Conservation (phyloP, 1,140 invertebrate genomes). For the Colletes gigas region DNA sequence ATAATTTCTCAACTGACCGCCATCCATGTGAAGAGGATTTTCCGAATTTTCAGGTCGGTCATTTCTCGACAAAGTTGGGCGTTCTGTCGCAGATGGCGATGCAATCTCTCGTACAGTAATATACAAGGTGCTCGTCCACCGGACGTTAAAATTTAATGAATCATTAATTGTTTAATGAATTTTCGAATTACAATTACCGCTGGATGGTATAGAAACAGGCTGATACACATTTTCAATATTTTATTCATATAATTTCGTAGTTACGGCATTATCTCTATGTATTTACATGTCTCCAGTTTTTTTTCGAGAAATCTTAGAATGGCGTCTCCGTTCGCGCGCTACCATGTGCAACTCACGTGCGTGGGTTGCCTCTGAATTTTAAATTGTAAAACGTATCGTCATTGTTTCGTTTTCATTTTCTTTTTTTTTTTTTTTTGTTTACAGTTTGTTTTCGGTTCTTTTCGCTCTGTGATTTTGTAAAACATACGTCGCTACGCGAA, state of each 20-base stretch:
- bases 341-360: conserved; percentile 30
- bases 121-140: too few species aligned
- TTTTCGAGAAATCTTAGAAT: conserved; percentile 57
- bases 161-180: background rate
- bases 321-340: conserved; percentile 62
- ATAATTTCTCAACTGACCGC: too few species aligned
- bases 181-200: too few species aligned
- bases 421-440: background rate
- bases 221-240: conserved; percentile 64
- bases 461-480: conserved; percentile 10
- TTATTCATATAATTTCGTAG: conserved; percentile 73
- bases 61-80: too few species aligned
- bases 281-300: conserved; percentile 66
- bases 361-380: background rate
- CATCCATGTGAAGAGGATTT: too few species aligned
- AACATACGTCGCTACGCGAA: conserved; percentile 35
- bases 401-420: conserved; percentile 4
- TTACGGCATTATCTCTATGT: conserved; percentile 69
- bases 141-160: too few species aligned
- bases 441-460: background rate
- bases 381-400: conserved; percentile 50
- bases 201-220: background rate
- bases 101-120: too few species aligned
- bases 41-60: too few species aligned
- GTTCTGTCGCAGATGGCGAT: too few species aligned